These are phyloP conservation scores for Mythimna loreyi DNA, from an alignment of 2,888 invertebrate species.

Conservation along the genomic window DNA sequence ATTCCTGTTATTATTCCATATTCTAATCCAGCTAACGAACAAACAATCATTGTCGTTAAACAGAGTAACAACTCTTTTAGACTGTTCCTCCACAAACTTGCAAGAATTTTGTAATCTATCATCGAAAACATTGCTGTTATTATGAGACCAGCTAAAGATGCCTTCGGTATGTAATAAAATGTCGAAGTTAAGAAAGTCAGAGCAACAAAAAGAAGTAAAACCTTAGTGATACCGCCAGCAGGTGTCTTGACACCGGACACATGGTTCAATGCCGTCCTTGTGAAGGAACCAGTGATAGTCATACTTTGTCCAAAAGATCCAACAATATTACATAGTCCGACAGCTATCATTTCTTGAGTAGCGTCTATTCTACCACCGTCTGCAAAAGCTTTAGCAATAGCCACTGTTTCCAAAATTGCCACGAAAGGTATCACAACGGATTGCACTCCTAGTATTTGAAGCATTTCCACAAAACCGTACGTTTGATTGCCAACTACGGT, in stretches of 20 bases:
- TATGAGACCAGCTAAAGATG: slow-evolving; percentile 96
- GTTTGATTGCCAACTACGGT: slow-evolving; percentile 91
- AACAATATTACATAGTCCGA: slow-evolving; percentile 95
- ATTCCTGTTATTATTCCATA: slow-evolving; percentile 84
- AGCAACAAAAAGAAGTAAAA: slow-evolving; percentile 94
- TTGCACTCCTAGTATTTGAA: slow-evolving; percentile 91
- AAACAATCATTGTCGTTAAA: slow-evolving; percentile 74
- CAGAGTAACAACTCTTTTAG: slow-evolving; percentile 88
- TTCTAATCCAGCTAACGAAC: slow-evolving; percentile 80
- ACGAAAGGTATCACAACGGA: slow-evolving; percentile 92
- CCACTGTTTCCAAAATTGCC: slow-evolving; percentile 93
- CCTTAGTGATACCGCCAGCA: slow-evolving; percentile 95
- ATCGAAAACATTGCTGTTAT: slow-evolving; percentile 97
- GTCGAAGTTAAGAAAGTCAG: slow-evolving; percentile 95
- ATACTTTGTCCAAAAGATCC: slow-evolving; percentile 96
- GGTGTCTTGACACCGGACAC: slow-evolving; percentile 97
- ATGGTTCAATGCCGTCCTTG: slow-evolving; percentile 96
- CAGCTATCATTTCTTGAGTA: slow-evolving; percentile 97
- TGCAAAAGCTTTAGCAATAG: slow-evolving; percentile 95
- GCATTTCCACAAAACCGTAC: slow-evolving; percentile 92
- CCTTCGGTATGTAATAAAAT: slow-evolving; percentile 96
- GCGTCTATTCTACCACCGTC: slow-evolving; percentile 95
- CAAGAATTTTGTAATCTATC: slow-evolving; percentile 92
- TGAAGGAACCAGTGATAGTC: slow-evolving; percentile 96
- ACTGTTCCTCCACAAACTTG: slow-evolving; percentile 94